A percentile compares a stretch with the other conserved stretches of the same genome.
Evolutionary conservation across 2,797 vertebrate genomes (phyloP).

Genomic region (Melopsittacus undulatus): DNA sequence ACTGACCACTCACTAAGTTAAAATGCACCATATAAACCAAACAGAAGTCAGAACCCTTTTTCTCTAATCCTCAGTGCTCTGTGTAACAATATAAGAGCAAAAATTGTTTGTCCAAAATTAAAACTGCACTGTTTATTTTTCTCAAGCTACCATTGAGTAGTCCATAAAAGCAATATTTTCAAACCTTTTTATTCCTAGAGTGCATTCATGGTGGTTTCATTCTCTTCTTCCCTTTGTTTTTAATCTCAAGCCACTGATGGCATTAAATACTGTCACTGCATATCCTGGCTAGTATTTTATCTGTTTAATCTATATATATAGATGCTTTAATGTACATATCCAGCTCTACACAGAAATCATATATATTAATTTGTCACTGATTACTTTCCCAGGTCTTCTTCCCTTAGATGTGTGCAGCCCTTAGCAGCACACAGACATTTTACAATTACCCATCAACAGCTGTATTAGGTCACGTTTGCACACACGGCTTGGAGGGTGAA

Average conservation of each 20-base stretch:
- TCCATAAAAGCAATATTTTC: neutral
- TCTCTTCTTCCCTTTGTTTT: neutral
- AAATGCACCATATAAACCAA: neutral
- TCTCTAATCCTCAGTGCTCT: neutral
- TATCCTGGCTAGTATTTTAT: neutral
- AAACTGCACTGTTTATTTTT: neutral
- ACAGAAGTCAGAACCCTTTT: neutral
- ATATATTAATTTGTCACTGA: neutral
- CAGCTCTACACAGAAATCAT: neutral
- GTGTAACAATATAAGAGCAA: neutral
- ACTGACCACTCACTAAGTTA: neutral
- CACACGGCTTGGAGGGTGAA: accelerated
- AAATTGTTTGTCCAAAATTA: neutral
- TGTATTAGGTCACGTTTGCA: neutral
- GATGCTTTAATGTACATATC: neutral
- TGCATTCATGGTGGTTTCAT: neutral
- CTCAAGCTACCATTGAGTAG: neutral
- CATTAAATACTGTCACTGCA: neutral
- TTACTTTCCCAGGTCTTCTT: neutral
- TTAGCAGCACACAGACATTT: neutral
- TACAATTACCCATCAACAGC: neutral
- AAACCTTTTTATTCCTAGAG: neutral
- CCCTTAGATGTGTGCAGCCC: neutral
- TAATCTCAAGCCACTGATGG: neutral
- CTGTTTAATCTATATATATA: neutral